Percentiles rank a stretch among this genome's conserved stretches.
These are phyloP conservation scores for Rhabditoides inermis DNA, from an alignment of 2,888 invertebrate species.

Conservation along the genomic window DNA sequence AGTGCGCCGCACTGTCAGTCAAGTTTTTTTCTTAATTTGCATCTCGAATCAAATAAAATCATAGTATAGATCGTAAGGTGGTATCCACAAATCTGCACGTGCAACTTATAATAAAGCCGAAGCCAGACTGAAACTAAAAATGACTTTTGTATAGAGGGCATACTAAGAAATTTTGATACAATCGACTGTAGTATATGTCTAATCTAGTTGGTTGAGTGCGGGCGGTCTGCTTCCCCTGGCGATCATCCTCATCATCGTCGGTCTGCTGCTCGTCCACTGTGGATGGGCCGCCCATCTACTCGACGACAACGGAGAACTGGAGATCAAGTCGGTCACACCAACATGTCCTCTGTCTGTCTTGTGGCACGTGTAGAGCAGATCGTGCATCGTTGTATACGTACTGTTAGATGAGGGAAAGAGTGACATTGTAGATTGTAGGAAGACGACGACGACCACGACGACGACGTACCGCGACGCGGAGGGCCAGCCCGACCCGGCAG, in stretches of 20 bases:
- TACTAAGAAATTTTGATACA: no score
- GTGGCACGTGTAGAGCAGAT: no score
- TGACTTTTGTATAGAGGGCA: no score
- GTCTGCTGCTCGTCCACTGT: slow-evolving; percentile 50
- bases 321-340: slow-evolving; percentile 25
- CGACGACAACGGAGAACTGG: slow-evolving; percentile 41
- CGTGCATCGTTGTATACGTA: neutral
- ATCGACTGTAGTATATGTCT: no score
- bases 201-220: slow-evolving; percentile 21
- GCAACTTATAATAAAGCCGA: no score
- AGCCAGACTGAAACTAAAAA: no score
- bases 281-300: slow-evolving; percentile 52
- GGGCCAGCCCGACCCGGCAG: slow-evolving; percentile 33
- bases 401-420: neutral
- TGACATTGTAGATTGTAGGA: slow-evolving; percentile 6
- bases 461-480: slow-evolving; percentile 24
- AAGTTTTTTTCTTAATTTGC: neutral
- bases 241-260: slow-evolving; percentile 48
- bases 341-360: neutral
- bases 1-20: slow-evolving; percentile 44
- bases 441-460: slow-evolving; percentile 32
- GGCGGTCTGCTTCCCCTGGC: slow-evolving; percentile 45
- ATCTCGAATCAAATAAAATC: neutral
- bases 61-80: no score
- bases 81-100: no score